A percentile compares a stretch with the other conserved stretches of the same genome.
Conservation (phyloP, 2,797 vertebrate genomes). For the Eulemur albifrons region DNA sequence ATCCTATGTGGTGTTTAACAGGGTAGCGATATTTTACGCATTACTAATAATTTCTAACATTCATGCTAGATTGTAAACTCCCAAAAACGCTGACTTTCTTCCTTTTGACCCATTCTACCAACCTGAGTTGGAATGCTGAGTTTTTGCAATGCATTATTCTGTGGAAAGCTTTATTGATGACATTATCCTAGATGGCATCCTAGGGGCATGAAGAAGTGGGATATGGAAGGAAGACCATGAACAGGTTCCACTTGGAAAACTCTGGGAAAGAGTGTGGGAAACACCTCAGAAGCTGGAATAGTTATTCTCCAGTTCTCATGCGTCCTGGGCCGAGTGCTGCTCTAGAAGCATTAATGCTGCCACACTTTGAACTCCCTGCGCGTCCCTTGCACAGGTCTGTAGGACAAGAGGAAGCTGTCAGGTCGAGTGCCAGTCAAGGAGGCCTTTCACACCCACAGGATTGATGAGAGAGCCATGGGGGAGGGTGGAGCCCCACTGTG, state of each 20-base stretch:
- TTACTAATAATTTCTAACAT: not conserved
- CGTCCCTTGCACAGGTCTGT: not conserved
- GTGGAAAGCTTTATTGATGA: not conserved
- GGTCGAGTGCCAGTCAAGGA: not conserved
- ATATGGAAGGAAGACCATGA: not conserved
- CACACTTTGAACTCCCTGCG: not conserved
- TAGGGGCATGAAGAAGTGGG: not conserved
- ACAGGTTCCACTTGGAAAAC: not conserved
- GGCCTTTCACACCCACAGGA: not conserved
- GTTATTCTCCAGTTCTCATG: not conserved
- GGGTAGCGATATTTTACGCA: not conserved
- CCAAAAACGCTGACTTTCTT: not conserved
- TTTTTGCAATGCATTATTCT: not conserved
- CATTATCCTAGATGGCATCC: not conserved
- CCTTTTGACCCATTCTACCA: not conserved
- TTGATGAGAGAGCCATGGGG: not conserved
- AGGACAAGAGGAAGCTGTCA: not conserved
- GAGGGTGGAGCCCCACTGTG: not conserved
- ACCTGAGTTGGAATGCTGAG: not conserved
- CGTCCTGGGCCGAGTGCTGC: not conserved
- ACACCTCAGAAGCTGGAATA: not conserved
- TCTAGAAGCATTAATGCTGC: not conserved
- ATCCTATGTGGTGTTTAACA: not conserved
- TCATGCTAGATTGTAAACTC: not conserved
- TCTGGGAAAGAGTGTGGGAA: not conserved